Conservation (phyloP, 1,140 invertebrate genomes). For the Trachymyrmex septentrionalis region DNA sequence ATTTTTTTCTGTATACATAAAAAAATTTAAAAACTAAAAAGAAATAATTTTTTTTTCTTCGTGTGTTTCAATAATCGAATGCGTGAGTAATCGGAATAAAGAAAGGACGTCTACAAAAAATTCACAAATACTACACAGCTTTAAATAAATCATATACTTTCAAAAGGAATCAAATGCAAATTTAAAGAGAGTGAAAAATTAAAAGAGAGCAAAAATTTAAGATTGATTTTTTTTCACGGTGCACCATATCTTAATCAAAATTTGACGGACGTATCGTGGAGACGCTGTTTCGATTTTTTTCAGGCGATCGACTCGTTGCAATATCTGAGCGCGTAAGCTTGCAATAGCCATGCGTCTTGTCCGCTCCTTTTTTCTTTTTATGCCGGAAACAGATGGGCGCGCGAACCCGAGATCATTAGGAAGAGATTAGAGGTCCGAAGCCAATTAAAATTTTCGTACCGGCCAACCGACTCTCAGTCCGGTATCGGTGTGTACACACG, state of each 20-base stretch:
- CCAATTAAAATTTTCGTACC: conserved; percentile 78
- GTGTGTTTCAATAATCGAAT: too few relatives aligned
- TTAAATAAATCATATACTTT: too few relatives aligned
- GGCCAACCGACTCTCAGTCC: conserved; percentile 58
- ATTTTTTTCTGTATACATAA: too few relatives aligned
- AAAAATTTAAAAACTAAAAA: background rate
- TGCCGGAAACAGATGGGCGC: conserved; percentile 75
- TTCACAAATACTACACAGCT: too few relatives aligned
- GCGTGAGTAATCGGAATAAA: too few relatives aligned
- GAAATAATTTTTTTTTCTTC: too few relatives aligned
- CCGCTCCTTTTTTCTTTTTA: conserved; percentile 54
- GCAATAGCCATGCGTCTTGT: conserved; percentile 21
- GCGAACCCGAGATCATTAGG: conserved; percentile 73
- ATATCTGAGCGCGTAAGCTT: conserved; percentile 34
- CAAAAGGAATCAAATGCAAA: too few relatives aligned
- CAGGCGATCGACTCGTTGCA: conserved; percentile 18
- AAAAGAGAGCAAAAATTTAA: background rate
- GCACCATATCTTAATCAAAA: background rate
- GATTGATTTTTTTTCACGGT: background rate
- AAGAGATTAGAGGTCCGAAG: conserved; percentile 74
- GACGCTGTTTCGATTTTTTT: conserved; percentile 11
- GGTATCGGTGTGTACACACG: conserved; percentile 22
- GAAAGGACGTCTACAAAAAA: too few relatives aligned
- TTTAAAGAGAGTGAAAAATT: background rate
- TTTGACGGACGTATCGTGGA: conserved; percentile 5